Percentiles rank a stretch among this genome's conserved stretches.
Conservation (phyloP, 2,797 vertebrate genomes). For the Gallinago stenura region DNA sequence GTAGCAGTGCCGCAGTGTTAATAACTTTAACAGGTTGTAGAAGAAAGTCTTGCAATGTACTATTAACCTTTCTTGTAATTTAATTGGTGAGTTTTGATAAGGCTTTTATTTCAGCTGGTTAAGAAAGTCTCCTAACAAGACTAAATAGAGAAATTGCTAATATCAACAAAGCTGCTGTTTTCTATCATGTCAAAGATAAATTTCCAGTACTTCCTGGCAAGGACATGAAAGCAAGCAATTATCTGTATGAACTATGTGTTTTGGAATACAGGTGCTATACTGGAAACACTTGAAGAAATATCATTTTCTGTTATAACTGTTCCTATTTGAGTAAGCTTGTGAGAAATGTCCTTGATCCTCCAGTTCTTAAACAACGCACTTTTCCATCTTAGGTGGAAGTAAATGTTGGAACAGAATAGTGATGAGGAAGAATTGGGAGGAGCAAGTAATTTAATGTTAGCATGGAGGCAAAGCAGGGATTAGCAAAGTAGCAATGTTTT, state of each 20-base stretch:
- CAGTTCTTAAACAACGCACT: neutral
- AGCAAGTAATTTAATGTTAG: neutral
- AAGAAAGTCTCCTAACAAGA: neutral
- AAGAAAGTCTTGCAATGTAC: neutral
- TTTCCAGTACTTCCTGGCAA: slow-evolving; percentile 35
- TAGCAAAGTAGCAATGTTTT: neutral
- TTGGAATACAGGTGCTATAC: slow-evolving; percentile 33
- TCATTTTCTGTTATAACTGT: neutral
- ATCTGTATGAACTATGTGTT: slow-evolving; percentile 1
- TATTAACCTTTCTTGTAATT: neutral
- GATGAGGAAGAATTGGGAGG: neutral
- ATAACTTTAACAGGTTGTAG: neutral
- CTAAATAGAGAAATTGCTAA: slow-evolving; percentile 5
- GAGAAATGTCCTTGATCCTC: slow-evolving; percentile 10
- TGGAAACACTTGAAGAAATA: slow-evolving; percentile 16
- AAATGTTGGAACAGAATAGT: neutral
- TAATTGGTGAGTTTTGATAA: neutral
- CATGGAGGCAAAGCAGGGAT: neutral
- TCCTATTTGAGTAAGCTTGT: neutral
- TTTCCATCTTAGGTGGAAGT: neutral
- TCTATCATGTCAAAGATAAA: slow-evolving; percentile 1
- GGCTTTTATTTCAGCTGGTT: neutral
- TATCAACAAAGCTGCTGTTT: slow-evolving; percentile 17
- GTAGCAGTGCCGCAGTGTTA: neutral
- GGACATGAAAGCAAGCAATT: slow-evolving; percentile 39